A percentile compares a stretch with the other conserved stretches of the same genome.
phyloP scores from a whole-genome alignment of 2,888 invertebrate genomes.

The Anagyrus pseudococci region DNA sequence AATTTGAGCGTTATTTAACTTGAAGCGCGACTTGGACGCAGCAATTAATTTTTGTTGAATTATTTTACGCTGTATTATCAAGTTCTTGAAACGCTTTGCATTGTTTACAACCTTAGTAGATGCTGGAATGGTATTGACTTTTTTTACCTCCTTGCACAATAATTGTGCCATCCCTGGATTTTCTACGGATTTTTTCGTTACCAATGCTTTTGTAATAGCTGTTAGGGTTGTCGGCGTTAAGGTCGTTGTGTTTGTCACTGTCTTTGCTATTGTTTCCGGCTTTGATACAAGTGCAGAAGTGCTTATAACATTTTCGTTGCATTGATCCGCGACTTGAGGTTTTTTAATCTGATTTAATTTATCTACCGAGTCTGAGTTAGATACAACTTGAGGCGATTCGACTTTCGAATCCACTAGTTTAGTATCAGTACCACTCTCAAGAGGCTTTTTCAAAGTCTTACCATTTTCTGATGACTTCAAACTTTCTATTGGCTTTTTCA shows the following conservation, averaged over 20 bases:
- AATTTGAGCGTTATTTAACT: conserved; percentile 8
- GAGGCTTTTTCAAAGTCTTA: too few relatives aligned
- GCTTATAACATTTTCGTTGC: too few relatives aligned
- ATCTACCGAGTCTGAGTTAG: too few relatives aligned
- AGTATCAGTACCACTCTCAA: too few relatives aligned
- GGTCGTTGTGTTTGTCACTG: neutral
- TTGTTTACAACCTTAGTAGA: conserved; percentile 54
- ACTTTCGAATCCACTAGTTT: too few relatives aligned
- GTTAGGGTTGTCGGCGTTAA: neutral
- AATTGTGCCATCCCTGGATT: conserved; percentile 3
- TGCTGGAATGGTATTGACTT: conserved; percentile 43
- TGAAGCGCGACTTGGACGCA: conserved; percentile 9
- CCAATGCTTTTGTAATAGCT: conserved; percentile 9
- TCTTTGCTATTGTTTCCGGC: neutral
- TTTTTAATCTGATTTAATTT: too few relatives aligned
- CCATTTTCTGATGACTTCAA: too few relatives aligned
- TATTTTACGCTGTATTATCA: conserved; percentile 47
- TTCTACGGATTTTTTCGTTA: neutral
- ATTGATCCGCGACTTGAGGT: too few relatives aligned
- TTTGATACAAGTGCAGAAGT: too few relatives aligned
- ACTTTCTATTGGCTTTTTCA: neutral
- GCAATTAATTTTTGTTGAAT: conserved; percentile 45
- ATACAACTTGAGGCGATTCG: too few relatives aligned
- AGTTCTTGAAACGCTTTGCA: conserved; percentile 52
- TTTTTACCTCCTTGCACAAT: conserved; percentile 45